A percentile compares a stretch with the other conserved stretches of the same genome.
phyloP scores from a whole-genome alignment of 1,140 invertebrate species.

The Ceratoteleas bidentatus region DNA sequence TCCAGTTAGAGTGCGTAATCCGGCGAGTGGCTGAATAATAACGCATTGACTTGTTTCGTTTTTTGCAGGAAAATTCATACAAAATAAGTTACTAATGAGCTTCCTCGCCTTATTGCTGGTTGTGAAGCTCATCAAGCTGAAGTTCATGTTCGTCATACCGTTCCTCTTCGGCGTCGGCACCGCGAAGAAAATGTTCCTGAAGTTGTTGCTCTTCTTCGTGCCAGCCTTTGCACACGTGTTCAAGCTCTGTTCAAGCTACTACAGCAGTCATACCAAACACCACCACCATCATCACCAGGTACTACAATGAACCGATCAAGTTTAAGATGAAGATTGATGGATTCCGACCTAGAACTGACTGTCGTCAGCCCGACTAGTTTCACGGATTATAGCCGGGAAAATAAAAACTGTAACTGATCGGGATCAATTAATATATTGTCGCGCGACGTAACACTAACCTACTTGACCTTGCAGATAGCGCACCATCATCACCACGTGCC shows the following conservation, averaged over 20 bases:
- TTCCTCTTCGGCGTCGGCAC: conserved; percentile 88
- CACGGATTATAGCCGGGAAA: not conserved
- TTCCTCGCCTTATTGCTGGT: conserved; percentile 88
- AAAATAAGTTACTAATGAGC: conserved; percentile 87
- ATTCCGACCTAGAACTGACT: conserved; percentile 26
- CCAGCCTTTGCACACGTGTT: conserved; percentile 91
- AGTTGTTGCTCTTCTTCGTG: conserved; percentile 89
- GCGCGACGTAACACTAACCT: conserved; percentile 36
- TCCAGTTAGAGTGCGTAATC: conserved; percentile 1
- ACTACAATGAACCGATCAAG: conserved; percentile 1
- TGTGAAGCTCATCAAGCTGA: conserved; percentile 90
- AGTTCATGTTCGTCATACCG: conserved; percentile 88
- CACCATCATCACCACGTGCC: conserved; percentile 83
- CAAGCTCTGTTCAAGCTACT: conserved; percentile 91
- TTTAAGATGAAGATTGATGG: not conserved
- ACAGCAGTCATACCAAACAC: conserved; percentile 87
- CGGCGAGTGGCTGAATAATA: conserved; percentile 6
- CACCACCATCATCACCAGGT: conserved; percentile 89
- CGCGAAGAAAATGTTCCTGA: conserved; percentile 90
- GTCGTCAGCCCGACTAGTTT: conserved; percentile 2
- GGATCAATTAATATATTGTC: conserved; percentile 35
- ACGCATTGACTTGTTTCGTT: conserved; percentile 6
- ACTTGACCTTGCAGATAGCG: conserved; percentile 76
- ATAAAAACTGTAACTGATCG: conserved; percentile 27
- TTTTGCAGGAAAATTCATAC: conserved; percentile 87